Conservation (phyloP, 2,888 invertebrate species). For the Ectobius pallidus region DNA sequence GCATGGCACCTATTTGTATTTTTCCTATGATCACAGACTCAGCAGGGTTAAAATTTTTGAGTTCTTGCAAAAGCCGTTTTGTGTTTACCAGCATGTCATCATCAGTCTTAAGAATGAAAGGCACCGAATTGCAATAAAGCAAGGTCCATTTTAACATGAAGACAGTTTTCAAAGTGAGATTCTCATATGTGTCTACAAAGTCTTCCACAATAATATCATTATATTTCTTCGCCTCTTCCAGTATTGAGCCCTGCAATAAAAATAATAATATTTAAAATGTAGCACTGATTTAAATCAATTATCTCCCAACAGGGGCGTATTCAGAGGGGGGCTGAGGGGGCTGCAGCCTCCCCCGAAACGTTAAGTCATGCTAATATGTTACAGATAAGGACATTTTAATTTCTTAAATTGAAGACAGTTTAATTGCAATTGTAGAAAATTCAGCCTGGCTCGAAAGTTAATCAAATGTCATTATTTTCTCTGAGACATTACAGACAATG, state of each 20-base stretch:
- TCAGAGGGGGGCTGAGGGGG: too few species aligned
- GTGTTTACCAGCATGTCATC: constrained; percentile 27
- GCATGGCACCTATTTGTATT: background rate
- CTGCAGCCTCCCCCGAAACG: too few species aligned
- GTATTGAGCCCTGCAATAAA: constrained; percentile 13
- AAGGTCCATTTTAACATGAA: constrained; percentile 36
- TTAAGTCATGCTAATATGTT: too few species aligned
- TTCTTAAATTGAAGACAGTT: too few species aligned
- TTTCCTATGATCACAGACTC: background rate
- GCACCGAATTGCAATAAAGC: background rate
- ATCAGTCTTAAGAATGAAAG: constrained; percentile 28
- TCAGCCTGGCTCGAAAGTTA: too few species aligned
- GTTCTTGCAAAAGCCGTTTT: background rate
- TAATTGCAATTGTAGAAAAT: too few species aligned
- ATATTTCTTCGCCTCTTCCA: constrained; percentile 14
- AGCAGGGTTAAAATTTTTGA: background rate
- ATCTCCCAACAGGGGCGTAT: too few species aligned
- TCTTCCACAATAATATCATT: constrained; percentile 34
- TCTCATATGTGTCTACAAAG: constrained; percentile 32
- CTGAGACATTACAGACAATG: too few species aligned
- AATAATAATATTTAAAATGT: background rate
- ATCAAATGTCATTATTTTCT: too few species aligned
- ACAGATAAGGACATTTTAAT: too few species aligned
- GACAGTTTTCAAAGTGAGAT: constrained; percentile 33
- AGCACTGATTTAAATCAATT: too few species aligned